Base-by-base conservation (phyloP, 2,888 invertebrate genomes). In the Dynastes maya region DNA sequence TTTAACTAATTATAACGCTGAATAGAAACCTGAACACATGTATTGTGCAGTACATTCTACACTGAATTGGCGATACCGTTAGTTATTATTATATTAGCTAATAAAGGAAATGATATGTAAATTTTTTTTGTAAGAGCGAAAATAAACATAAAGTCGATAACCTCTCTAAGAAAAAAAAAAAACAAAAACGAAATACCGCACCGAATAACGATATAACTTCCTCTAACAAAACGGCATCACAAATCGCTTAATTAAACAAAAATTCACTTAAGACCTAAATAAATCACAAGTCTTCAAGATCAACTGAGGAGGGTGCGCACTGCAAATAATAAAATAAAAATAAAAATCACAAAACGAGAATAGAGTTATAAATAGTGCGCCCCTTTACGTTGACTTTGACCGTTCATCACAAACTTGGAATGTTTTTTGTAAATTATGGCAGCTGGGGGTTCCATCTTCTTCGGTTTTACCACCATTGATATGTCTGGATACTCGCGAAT, bases 401-500 rank as follows among this genome's bases (percentile, higher is more conserved):
- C 81, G 37, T 80, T 77, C 71, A 81, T 80, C 76, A 80, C 77
- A 79, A 79, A 82, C 72, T 82, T 82, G 55, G 82, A 74, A 71
- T 82, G 82, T 78, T 83, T 83, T 72, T 83, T 83, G 77, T 82
- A 81, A 86, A 89, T 84, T 88, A 90, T 85, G 88, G 85, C 83
- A 87, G 90, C 84, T 85, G 88, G 83, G 81, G 85, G 78, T 84
- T 88, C 86, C 78, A 85, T 78, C 85, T 87, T 86, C 80, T 86
- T 87, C 76, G 86, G 83, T 81, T 87, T 87, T 53, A 87, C 87
- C 51, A 85, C 83, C 84, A 88, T 86, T 58, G 87, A 87, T 77
- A 88, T 87, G 76, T 88, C 88, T 1, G 88, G 87, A 81, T 87
- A 87, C 72, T 88, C 89, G 61, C 87, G 81, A 45, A 88, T 85